A percentile compares a stretch with the other conserved stretches of the same genome.
phyloP scores from a whole-genome alignment of 2,888 invertebrate species.

The Ennomos erosarius region DNA sequence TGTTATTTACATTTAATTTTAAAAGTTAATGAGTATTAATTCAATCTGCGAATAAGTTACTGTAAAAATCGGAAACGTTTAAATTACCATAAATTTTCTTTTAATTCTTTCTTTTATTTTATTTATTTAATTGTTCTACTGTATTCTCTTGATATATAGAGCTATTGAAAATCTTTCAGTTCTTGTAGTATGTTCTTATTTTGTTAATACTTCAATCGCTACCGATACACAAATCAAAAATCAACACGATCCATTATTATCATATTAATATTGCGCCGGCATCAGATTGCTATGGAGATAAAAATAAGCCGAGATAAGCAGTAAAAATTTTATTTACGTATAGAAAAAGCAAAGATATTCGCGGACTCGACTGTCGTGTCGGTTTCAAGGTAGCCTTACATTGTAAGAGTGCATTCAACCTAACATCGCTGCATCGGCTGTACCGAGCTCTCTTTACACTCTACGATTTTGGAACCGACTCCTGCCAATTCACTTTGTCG shows the following conservation, averaged over 20 bases:
- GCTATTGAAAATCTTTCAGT: no score
- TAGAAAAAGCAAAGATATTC: conserved; percentile 38
- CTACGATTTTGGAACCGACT: not conserved
- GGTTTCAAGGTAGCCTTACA: conserved; percentile 47
- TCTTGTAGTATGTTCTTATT: no score
- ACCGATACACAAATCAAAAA: no score
- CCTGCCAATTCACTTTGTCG: not conserved
- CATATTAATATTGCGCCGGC: conserved; percentile 26
- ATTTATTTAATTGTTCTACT: no score
- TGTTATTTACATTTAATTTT: no score
- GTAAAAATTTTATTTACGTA: conserved; percentile 36
- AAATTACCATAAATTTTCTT: no score
- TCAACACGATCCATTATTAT: conserved; percentile 12
- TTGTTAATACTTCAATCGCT: no score
- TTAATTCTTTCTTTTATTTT: no score
- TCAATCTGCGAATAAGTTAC: no score
- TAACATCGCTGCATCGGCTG: conserved; percentile 2
- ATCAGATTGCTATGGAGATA: conserved; percentile 16
- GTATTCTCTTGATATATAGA: no score
- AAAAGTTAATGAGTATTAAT: no score
- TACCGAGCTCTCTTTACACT: conserved; percentile 8
- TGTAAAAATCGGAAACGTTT: no score
- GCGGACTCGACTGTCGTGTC: conserved; percentile 36
- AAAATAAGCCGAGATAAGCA: conserved; percentile 28
- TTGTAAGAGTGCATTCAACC: conserved; percentile 35